Evolutionary conservation across 2,113 vertebrate species (phyloP).

Genomic region (Cyphomyrus plagiostoma): DNA sequence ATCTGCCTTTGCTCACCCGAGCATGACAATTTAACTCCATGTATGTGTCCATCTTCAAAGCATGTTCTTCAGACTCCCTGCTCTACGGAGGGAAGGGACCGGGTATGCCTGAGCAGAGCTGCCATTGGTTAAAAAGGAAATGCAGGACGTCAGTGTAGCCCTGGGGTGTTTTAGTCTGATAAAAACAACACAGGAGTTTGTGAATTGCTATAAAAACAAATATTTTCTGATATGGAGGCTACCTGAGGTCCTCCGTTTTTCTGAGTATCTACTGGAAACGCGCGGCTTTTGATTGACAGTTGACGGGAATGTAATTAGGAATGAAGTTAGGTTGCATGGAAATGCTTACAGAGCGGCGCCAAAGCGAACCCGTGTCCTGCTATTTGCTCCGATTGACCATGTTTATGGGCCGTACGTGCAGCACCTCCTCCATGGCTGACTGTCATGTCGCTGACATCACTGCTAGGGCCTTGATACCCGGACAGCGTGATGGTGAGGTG

Average conservation of each 20-base stretch:
- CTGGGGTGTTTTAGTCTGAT: not conserved
- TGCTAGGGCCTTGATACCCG: not conserved
- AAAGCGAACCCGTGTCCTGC: not conserved
- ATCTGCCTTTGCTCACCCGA: not conserved
- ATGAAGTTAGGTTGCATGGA: not conserved
- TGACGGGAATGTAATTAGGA: not conserved
- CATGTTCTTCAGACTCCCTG: not conserved
- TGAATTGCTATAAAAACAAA: not conserved
- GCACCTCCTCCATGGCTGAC: not conserved
- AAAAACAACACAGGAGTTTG: not conserved
- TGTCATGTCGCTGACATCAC: not conserved
- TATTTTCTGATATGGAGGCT: not conserved
- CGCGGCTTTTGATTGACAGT: not conserved
- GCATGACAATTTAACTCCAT: not conserved
- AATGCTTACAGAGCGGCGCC: not conserved
- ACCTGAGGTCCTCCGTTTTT: not conserved
- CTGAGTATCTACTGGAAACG: not conserved
- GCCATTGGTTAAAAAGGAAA: not conserved
- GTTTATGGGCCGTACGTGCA: not conserved
- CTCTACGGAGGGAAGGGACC: not conserved
- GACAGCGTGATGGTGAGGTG: not conserved
- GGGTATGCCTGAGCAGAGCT: not conserved
- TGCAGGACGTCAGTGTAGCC: not conserved
- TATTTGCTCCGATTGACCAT: no score
- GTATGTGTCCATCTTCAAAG: not conserved